Evolutionary conservation across 2,888 invertebrate species (phyloP), one percentile per base, ranked within the genome.

Genomic region (Vanessa cardui): DNA sequence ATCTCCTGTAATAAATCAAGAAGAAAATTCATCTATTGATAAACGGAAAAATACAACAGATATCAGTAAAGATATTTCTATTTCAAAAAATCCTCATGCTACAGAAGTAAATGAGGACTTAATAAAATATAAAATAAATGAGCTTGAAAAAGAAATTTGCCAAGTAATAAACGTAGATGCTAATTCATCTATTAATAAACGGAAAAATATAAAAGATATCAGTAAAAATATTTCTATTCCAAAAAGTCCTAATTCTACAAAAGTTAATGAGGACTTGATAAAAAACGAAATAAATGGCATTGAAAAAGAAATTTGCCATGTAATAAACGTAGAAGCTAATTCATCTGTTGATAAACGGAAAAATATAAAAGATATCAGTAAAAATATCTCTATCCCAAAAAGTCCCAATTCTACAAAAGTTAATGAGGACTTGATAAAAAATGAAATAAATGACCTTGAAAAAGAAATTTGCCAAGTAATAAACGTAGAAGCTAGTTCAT

Each of bases 141-240:
- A 50, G n/a, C 21, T 49, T 31, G 39, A 58, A 16, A 69, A 50
- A 52, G 12, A 69, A 15, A 50, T 58, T 7, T 26, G 39, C 6
- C n/a, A 46, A 15, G 50, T 46, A 52, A 18, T 45, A 0, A 49
- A 58, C 47, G 62, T 54, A 39, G 54, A 15, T 21, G 46, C 54
- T 39, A 56, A 64, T 33, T 50, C 68, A 16, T 46, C 62, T 46
- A 49, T 62, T 56, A 54, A 68, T n/a, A 45, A 58, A 58, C n/a
- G 16, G 44, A 58, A 52, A n/a, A 15, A 63, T 33, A 63, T 61
- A 12, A 63, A 58, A 58, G 46, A 31, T 33, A 62, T 46, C 52
- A 49, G 58, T 39, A 39, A 39, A 39, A 9, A 39, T 39, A 39
- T 9, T 39, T 39, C 33, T 26, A 26, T 26, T 26, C 0, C 26